phyloP scores from a whole-genome alignment of 1,140 invertebrate genomes.

The Epicauta chinensis region DNA sequence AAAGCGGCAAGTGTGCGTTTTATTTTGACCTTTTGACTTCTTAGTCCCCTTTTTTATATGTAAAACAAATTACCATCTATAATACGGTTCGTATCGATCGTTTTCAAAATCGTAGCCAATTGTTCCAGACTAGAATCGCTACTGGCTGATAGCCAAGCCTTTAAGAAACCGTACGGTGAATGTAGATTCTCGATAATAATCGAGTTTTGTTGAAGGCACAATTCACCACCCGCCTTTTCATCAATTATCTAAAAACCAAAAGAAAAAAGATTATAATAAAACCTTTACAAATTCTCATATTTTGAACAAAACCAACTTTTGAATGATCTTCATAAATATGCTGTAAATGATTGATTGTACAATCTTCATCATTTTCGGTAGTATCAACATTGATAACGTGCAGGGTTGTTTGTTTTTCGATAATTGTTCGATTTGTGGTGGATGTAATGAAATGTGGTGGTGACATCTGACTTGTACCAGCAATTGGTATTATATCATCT shows the following conservation, averaged over 20 bases:
- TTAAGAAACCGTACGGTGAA: conserved; percentile 25
- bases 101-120: conserved; percentile 24
- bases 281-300: too few species aligned
- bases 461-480: conserved; percentile 30
- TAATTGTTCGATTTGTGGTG: conserved; percentile 12
- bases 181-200: conserved; percentile 17
- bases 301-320: neutral
- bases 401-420: conserved; percentile 14
- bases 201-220: conserved; percentile 11
- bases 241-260: neutral
- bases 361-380: conserved; percentile 15
- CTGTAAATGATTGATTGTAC: conserved; percentile 10
- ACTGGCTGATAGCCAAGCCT: conserved; percentile 22
- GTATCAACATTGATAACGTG: conserved; percentile 17
- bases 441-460: conserved; percentile 26
- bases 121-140: conserved; percentile 19
- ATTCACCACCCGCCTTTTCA: conserved; percentile 25
- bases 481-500: conserved; percentile 26
- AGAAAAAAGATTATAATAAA: neutral
- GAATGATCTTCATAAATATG: conserved; percentile 2
- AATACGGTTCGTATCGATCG: conserved; percentile 21
- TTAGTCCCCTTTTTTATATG: too few species aligned
- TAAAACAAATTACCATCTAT: conserved; percentile 16
- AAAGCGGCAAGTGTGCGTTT: too few species aligned
- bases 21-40: too few species aligned